Evolutionary conservation across 2,113 vertebrate species (phyloP), one percentile per base, ranked within the genome.

Genomic region (Carassius gibelio): DNA sequence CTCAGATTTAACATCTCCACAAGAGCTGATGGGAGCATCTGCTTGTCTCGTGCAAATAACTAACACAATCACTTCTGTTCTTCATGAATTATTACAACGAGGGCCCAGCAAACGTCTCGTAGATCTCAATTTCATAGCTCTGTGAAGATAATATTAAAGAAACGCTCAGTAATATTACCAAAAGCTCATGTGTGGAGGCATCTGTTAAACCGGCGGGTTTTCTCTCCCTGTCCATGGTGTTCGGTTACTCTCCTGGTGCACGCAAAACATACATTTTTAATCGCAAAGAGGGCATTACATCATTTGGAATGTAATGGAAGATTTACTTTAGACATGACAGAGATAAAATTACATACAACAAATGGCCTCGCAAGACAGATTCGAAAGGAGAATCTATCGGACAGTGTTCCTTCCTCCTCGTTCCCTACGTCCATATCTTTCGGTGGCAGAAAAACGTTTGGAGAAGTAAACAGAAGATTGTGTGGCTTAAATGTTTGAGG

Each of bases 231-330:
- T 86, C 81, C 84, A 84, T 86, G 81, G 84, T 84, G 87, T 86
- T 72, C 74, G 55, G 81, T 85, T 88, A 72, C 80, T 59, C 82
- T 86, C 62, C 61, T 34, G 82, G 75, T 10, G 23, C 62, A 38
- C 62, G 48, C 57, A 36, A 85, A 88, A 80, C 48, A 74, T 77
- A 83, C 21, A 76, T 85, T 85, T 82, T 89, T 87, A 72, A 80
- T 87, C 36, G 83, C 79, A 74, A 89, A 84, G 68, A 87, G 86
- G 75, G 79, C 85, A 85, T 89, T 87, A 87, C 85, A 87, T 87
- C 88, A 85, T 85, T 68, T 84, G 71, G 74, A 76, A 75, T 85
- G 88, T 89, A 87, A 87, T 83, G 83, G 66, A 87, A 82, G 88
- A 87, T 83, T 81, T 88, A 52, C 66, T 83, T 87, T 84, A 87